Percentiles rank a stretch among this genome's conserved stretches.
Conservation (phyloP, 1,140 invertebrate species). For the Sitophilus oryzae region DNA sequence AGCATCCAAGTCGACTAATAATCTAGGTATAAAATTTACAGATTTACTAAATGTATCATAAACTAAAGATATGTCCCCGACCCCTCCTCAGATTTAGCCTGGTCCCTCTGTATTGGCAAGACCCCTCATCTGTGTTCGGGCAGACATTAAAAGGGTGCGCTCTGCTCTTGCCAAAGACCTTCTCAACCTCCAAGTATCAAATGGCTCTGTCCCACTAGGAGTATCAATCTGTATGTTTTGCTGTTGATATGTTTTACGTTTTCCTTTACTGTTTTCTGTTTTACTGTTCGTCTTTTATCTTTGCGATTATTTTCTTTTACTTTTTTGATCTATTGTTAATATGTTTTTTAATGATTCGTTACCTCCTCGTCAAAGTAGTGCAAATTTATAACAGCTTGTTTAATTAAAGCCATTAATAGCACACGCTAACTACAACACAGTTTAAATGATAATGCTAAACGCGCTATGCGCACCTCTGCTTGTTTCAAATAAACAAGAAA, state of each 20-base stretch:
- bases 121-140: too few species aligned
- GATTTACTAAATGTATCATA: constrained; percentile 8
- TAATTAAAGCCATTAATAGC: constrained; percentile 1
- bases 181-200: constrained; percentile 50
- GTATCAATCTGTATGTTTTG: constrained; percentile 43
- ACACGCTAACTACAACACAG: constrained; percentile 10
- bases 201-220: constrained; percentile 46
- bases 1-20: neutral
- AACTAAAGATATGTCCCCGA: constrained; percentile 4
- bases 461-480: constrained; percentile 1
- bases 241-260: constrained; percentile 42
- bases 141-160: constrained; percentile 25
- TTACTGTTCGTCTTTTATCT: constrained; percentile 35
- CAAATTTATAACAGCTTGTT: constrained; percentile 13
- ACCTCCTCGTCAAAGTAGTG: constrained; percentile 39
- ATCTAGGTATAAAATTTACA: constrained; percentile 3
- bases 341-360: constrained; percentile 37
- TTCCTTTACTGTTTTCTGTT: constrained; percentile 37
- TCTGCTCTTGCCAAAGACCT: constrained; percentile 39
- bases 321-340: constrained; percentile 11
- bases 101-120: constrained; percentile 10
- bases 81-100: constrained; percentile 9
- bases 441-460: constrained; percentile 6
- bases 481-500: constrained; percentile 9
- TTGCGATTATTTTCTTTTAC: constrained; percentile 12